Evolutionary conservation across 2,797 vertebrate genomes (phyloP).

Genomic region (Mormyrus proboscirostris): DNA sequence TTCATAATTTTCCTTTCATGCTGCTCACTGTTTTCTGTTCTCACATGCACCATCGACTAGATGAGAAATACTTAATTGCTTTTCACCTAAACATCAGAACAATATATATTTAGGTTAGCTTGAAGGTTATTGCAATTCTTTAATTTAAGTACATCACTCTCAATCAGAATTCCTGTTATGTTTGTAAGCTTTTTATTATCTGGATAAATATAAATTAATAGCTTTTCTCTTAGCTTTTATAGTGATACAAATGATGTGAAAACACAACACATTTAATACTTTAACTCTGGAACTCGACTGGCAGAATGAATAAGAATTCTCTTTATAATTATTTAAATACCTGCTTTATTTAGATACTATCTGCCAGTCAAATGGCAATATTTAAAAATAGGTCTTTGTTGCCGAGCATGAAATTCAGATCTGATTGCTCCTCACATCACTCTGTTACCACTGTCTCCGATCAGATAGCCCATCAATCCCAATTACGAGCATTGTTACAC

Average conservation of each 20-base stretch:
- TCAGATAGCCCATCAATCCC: constrained; percentile 41
- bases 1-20: neutral
- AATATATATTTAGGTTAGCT: neutral
- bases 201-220: neutral
- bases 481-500: constrained; percentile 51
- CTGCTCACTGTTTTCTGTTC: neutral
- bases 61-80: neutral
- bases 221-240: neutral
- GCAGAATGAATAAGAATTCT: neutral
- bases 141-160: neutral
- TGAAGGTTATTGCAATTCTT: neutral
- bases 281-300: neutral
- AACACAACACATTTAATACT: neutral
- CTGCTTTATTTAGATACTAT: neutral
- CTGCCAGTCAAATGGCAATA: neutral
- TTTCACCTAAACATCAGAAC: neutral
- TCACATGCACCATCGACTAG: neutral
- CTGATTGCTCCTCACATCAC: constrained; percentile 17
- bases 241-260: neutral
- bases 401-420: constrained; percentile 27
- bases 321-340: neutral
- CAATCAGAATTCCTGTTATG: neutral
- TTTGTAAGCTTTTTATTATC: neutral
- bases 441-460: constrained; percentile 26
- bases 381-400: constrained; percentile 9